These are phyloP conservation scores for Trachelipus rathkii DNA, from an alignment of 1,140 invertebrate species.

Conservation along the genomic window DNA sequence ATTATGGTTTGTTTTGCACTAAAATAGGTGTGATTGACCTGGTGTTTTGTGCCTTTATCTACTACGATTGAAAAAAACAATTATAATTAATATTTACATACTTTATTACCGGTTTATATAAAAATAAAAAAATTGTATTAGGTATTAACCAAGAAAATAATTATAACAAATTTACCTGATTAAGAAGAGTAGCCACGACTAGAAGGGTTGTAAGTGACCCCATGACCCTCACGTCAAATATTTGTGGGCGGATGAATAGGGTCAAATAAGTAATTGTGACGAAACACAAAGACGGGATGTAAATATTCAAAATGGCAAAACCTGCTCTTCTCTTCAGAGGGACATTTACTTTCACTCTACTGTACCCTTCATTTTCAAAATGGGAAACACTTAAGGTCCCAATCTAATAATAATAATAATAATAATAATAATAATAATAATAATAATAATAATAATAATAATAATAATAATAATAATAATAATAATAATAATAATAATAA, in stretches of 20 bases:
- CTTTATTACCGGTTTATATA: too few species aligned
- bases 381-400: too few species aligned
- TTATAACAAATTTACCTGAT: conserved; percentile 16
- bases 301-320: conserved; percentile 44
- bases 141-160: not conserved
- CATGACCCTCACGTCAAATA: conserved; percentile 39
- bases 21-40: too few species aligned
- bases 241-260: conserved; percentile 38
- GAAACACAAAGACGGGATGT: conserved; percentile 41
- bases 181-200: conserved; percentile 44
- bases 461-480: too few species aligned
- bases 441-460: too few species aligned
- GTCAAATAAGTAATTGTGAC: conserved; percentile 41
- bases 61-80: too few species aligned
- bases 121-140: not conserved
- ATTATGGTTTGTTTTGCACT: too few species aligned
- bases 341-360: not conserved
- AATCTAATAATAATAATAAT: too few species aligned
- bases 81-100: too few species aligned
- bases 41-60: too few species aligned
- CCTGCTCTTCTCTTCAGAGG: conserved; percentile 28
- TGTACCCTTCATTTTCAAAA: not conserved
- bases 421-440: too few species aligned
- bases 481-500: too few species aligned
- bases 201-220: conserved; percentile 43